A percentile compares a stretch with the other conserved stretches of the same genome.
These are phyloP conservation scores for Cerastoderma edule DNA, from an alignment of 2,888 invertebrate species.

Conservation along the genomic window DNA sequence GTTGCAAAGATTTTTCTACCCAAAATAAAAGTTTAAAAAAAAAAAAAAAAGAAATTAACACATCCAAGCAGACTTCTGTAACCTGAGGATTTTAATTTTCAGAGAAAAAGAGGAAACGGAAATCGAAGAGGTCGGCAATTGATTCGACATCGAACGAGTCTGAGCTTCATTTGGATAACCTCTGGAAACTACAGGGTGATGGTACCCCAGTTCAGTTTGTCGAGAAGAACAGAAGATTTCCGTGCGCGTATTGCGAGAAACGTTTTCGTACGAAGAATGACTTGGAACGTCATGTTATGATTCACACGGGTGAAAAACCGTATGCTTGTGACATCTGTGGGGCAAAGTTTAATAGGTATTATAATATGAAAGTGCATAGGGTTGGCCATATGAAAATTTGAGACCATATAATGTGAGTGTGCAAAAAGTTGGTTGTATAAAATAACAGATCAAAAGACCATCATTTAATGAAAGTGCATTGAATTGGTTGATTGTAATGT, in stretches of 20 bases:
- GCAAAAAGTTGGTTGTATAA: too few species aligned
- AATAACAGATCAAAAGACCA: too few species aligned
- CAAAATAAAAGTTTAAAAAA: too few species aligned
- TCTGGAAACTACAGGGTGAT: too few species aligned
- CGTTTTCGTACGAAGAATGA: slow-evolving; percentile 29
- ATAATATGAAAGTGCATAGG: slow-evolving; percentile 23
- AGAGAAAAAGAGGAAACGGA: slow-evolving; percentile 6
- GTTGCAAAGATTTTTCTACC: too few species aligned
- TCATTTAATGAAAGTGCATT: too few species aligned
- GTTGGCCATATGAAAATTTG: slow-evolving; percentile 16
- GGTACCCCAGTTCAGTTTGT: too few species aligned
- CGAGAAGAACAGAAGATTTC: slow-evolving; percentile 9
- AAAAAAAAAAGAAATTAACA: too few species aligned
- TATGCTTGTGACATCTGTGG: slow-evolving; percentile 28
- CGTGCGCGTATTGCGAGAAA: slow-evolving; percentile 32
- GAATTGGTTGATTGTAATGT: too few species aligned
- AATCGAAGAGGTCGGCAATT: background rate
- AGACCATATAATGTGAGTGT: too few species aligned
- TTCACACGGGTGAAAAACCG: slow-evolving; percentile 43
- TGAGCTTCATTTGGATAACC: too few species aligned
- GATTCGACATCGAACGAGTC: background rate
- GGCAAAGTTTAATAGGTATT: slow-evolving; percentile 29
- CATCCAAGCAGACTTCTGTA: too few species aligned
- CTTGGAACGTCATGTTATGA: slow-evolving; percentile 28
- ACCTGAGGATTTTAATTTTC: background rate